Conservation (phyloP, 2,888 invertebrate genomes). For the Bimastos eiseni region DNA sequence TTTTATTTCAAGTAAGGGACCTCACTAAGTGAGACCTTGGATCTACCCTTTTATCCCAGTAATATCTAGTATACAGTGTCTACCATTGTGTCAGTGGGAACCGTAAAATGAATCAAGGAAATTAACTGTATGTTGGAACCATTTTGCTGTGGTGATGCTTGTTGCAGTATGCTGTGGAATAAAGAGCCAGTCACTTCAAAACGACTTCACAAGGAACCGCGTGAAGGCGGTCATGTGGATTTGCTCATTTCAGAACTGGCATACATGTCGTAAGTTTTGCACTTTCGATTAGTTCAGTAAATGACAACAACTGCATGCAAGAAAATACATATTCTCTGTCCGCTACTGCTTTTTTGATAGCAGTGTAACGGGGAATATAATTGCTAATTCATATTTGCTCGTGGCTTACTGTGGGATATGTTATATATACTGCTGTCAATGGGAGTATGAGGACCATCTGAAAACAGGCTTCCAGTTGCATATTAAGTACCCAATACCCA, state of each 20-base stretch:
- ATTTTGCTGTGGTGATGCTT: not conserved
- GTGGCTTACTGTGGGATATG: not conserved
- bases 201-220: slow-evolving; percentile 50
- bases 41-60: not conserved
- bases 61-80: not conserved
- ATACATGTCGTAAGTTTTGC: slow-evolving; percentile 51
- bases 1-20: not conserved
- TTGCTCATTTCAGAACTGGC: slow-evolving; percentile 60
- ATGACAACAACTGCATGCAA: too few relatives aligned
- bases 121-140: not conserved
- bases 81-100: not conserved
- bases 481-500: too few relatives aligned
- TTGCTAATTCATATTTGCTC: not conserved
- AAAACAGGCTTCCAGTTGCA: too few relatives aligned
- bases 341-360: not conserved
- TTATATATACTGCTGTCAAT: not conserved
- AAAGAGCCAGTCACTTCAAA: slow-evolving; percentile 56
- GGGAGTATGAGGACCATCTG: too few relatives aligned
- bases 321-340: too few relatives aligned
- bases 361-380: not conserved
- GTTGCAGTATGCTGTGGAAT: slow-evolving; percentile 56
- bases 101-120: not conserved
- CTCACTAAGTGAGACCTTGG: not conserved
- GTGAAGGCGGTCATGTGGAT: slow-evolving; percentile 57
- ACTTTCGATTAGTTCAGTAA: not conserved